Base-by-base conservation (phyloP, 1,140 invertebrate genomes). In the Calephelis nemesis region DNA sequence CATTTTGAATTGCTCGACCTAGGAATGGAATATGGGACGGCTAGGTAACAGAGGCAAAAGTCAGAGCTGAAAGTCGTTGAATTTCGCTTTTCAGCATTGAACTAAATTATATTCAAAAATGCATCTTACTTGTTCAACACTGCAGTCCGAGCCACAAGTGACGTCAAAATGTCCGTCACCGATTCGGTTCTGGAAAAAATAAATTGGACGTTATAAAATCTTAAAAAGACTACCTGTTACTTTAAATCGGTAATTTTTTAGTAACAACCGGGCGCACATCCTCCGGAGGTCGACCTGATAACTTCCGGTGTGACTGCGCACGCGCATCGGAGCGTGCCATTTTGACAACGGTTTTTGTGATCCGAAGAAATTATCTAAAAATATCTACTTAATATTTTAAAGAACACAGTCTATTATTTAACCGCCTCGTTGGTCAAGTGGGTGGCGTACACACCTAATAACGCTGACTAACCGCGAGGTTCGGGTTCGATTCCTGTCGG, bases 101-200 rank as follows among this genome's bases (percentile, higher is more conserved):
- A 30, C 3, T 30, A 30, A 30, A 49, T 64, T 63, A 49, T 49
- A 49, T 63, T 54, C 4, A 12, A 63, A 52, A 68, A 52, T 45
- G 19, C 4, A 40, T 76, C 82, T 81, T 81, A 92, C 92, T 80
- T 93, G 90, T 70, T 92, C 83, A 11, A 94, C 92, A 81, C 93
- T 94, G 82, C 95, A 95, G 62, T 93, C 91, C 7, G 92, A 90
- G 11, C 93, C 94, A 75, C 95, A 95, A 47, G 92, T 93, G 7
- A 94, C 92, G 76, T 95, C 94, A 70, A 93, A 93, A 65, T 93
- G 92, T 10, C 86, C 90, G 69, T 94, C 93, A 71, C 94, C 93
- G 72, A 94, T 94, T 72, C 93, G 93, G 82, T 94, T 94, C 94
- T 95, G 93, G 94, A 77, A 71, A 75, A 77, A 76, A 68, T 69